phyloP scores from a whole-genome alignment of 53 echinoderm and acorn worm genomes.

The Glandiceps talaboti region DNA sequence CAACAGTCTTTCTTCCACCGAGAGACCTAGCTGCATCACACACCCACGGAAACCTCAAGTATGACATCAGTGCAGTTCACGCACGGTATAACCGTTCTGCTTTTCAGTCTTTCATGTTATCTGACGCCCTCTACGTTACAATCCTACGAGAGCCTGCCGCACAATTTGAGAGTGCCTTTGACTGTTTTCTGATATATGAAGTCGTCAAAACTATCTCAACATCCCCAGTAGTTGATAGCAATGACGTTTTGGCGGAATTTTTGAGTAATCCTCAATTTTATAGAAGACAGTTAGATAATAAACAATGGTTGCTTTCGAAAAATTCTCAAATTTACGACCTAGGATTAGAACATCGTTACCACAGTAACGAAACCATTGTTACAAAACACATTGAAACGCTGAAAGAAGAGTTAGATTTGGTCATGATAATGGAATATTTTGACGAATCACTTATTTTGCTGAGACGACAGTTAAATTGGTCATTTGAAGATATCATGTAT shows the following conservation, averaged over 20 bases:
- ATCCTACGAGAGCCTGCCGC: constrained; percentile 57
- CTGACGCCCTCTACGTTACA: constrained; percentile 41
- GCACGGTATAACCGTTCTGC: constrained; percentile 39
- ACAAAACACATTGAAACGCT: constrained; percentile 31
- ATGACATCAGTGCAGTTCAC: constrained; percentile 63
- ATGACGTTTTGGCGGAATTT: constrained; percentile 30
- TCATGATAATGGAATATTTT: constrained; percentile 58
- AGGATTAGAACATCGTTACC: constrained; percentile 47
- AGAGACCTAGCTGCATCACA: constrained; percentile 6
- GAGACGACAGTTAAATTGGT: constrained; percentile 43
- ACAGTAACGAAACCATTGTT: constrained; percentile 34
- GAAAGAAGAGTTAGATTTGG: constrained; percentile 32
- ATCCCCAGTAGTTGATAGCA: too few relatives aligned
- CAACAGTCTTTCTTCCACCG: constrained; percentile 41
- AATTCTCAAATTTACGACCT: constrained; percentile 69
- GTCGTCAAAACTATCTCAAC: background rate
- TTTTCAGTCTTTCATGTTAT: constrained; percentile 55
- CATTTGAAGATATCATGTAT: constrained; percentile 46
- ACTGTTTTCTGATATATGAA: constrained; percentile 10
- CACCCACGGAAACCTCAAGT: constrained; percentile 15
- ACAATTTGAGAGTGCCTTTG: constrained; percentile 65
- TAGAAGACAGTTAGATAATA: constrained; percentile 22
- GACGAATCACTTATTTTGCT: constrained; percentile 58
- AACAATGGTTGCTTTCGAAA: constrained; percentile 45
- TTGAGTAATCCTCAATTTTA: constrained; percentile 34